phyloP scores from a whole-genome alignment of 1,140 invertebrate species.

The Pogonomyrmex barbatus region DNA sequence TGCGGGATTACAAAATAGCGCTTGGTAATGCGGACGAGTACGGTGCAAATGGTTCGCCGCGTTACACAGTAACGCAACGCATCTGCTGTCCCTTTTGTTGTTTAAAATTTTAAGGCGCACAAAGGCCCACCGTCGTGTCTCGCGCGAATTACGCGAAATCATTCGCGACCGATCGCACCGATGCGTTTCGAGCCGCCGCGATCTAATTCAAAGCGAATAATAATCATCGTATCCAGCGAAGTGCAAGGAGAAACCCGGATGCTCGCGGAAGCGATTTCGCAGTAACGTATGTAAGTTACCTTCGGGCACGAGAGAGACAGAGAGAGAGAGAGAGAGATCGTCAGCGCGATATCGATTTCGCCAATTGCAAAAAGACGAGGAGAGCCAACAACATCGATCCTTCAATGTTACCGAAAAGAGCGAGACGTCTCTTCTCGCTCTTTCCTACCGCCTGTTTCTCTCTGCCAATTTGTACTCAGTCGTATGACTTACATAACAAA shows the following conservation, averaged over 20 bases:
- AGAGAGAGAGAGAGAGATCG: neutral
- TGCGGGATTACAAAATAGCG: constrained; percentile 52
- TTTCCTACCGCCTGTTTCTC: neutral
- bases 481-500: constrained; percentile 18
- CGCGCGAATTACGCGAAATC: constrained; percentile 55
- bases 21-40: constrained; percentile 40
- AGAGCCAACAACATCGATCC: constrained; percentile 1
- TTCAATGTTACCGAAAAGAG: constrained; percentile 28
- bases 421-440: neutral
- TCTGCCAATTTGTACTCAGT: constrained; percentile 19
- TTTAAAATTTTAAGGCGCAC: neutral
- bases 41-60: constrained; percentile 49
- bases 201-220: constrained; percentile 60
- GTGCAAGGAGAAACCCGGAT: constrained; percentile 53
- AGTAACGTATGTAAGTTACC: constrained; percentile 46
- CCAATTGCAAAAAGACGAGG: constrained; percentile 32
- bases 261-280: constrained; percentile 49
- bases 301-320: neutral
- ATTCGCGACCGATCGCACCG: constrained; percentile 53
- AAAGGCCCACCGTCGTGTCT: constrained; percentile 10
- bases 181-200: constrained; percentile 45
- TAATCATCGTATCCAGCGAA: constrained; percentile 53
- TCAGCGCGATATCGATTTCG: constrained; percentile 42
- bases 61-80: constrained; percentile 38
- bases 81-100: constrained; percentile 46